Conservation (phyloP, 2,888 invertebrate species). For the Drosophila buzzatii region DNA sequence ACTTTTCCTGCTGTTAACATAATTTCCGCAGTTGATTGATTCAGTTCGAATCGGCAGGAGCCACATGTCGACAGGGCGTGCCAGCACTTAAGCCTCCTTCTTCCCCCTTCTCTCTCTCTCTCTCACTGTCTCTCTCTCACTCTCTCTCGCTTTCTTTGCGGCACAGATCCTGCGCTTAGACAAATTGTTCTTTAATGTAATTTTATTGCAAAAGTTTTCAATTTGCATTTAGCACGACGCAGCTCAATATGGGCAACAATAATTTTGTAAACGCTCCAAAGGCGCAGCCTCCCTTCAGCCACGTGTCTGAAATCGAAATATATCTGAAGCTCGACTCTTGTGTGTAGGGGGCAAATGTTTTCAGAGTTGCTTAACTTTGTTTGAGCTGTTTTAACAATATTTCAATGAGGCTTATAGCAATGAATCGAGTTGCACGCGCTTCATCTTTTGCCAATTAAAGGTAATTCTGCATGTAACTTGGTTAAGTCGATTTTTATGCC, state of each 20-base stretch:
- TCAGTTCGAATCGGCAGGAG: constrained; percentile 61
- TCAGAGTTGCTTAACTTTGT: constrained; percentile 25
- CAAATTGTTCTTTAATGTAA: constrained; percentile 80
- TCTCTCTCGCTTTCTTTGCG: not conserved
- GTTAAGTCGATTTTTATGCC: not conserved
- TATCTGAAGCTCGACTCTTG: constrained; percentile 16
- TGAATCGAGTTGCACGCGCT: constrained; percentile 8
- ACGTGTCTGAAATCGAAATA: constrained; percentile 41
- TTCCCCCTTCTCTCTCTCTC: not conserved
- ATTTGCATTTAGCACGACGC: constrained; percentile 68
- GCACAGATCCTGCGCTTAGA: constrained; percentile 45
- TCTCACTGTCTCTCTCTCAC: not conserved
- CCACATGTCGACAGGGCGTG: constrained; percentile 31
- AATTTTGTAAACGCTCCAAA: constrained; percentile 25
- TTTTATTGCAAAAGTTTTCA: constrained; percentile 78
- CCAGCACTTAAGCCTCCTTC: constrained; percentile 35
- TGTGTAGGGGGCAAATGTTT: not conserved
- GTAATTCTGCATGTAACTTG: constrained; percentile 6
- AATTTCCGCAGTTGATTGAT: constrained; percentile 78
- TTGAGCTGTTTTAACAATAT: constrained; percentile 28
- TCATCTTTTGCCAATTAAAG: constrained; percentile 29
- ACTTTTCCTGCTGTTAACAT: constrained; percentile 73
- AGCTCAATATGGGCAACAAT: constrained; percentile 23
- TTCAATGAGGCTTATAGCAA: constrained; percentile 11
- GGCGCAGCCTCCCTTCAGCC: constrained; percentile 22